A percentile compares a stretch with the other conserved stretches of the same genome.
Evolutionary conservation across 2,113 vertebrate species (phyloP).

Genomic region (Saccopteryx bilineata): DNA sequence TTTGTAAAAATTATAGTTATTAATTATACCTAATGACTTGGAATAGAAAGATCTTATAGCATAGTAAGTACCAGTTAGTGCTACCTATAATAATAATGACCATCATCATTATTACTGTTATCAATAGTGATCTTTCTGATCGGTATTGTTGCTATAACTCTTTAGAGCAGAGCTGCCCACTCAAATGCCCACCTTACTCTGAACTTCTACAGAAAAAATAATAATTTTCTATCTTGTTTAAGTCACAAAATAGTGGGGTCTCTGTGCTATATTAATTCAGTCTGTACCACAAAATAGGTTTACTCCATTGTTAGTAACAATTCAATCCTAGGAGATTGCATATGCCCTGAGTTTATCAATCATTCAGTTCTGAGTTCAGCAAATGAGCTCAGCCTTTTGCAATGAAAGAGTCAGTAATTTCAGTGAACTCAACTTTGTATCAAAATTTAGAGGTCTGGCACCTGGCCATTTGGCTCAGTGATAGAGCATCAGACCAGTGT

Average conservation of each 20-base stretch:
- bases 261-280: slow-evolving; percentile 6
- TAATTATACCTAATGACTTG: not conserved
- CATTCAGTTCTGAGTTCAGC: not conserved
- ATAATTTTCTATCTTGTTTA: not conserved
- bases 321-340: not conserved
- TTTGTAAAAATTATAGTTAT: slow-evolving; percentile 1
- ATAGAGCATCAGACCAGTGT: too few relatives aligned
- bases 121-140: not conserved
- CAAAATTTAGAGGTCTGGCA: not conserved
- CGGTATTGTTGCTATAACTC: not conserved
- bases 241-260: not conserved
- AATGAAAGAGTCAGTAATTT: not conserved
- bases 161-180: not conserved
- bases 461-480: too few relatives aligned
- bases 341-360: not conserved
- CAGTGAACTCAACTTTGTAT: not conserved
- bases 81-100: not conserved
- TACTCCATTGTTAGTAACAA: not conserved
- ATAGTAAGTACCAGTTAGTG: not conserved
- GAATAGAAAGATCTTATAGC: not conserved
- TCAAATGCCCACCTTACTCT: slow-evolving; percentile 1
- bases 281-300: not conserved
- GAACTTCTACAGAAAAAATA: not conserved
- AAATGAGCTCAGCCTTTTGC: not conserved
- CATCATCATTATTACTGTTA: not conserved